phyloP scores from a whole-genome alignment of 2,113 vertebrate species.

The Psilopsiagon aurifrons region DNA sequence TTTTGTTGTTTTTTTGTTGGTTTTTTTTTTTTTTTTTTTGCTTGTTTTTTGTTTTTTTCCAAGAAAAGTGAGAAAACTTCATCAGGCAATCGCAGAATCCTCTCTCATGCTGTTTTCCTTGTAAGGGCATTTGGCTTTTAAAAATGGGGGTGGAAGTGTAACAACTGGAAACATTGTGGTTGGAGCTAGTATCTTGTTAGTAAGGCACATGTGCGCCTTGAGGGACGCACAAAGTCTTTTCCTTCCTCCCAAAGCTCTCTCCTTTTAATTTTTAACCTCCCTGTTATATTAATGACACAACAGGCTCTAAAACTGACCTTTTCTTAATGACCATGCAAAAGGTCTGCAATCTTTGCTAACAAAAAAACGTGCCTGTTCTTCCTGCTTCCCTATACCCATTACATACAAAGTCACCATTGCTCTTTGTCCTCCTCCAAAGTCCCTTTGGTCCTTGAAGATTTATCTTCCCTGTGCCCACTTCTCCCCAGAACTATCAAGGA shows the following conservation, averaged over 20 bases:
- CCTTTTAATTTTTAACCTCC: not conserved
- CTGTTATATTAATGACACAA: not conserved
- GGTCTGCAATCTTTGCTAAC: not conserved
- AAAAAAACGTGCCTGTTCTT: not conserved
- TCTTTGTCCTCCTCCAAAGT: not conserved
- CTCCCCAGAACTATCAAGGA: not conserved
- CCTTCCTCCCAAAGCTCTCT: not conserved
- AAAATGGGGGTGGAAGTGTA: not conserved
- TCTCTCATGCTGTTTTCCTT: not conserved
- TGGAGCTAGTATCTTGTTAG: not conserved
- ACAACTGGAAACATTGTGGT: not conserved
- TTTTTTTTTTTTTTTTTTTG: not conserved
- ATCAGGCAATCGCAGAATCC: not conserved
- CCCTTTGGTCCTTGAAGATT: not conserved
- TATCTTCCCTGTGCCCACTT: not conserved
- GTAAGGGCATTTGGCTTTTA: not conserved
- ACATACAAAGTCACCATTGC: not conserved
- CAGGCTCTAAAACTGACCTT: not conserved
- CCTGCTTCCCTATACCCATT: not conserved
- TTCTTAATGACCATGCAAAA: not conserved
- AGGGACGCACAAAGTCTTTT: not conserved
- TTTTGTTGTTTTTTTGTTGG: no score
- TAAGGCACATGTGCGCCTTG: rapidly evolving
- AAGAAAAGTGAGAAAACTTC: not conserved
- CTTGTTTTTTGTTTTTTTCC: not conserved